Conservation (phyloP, 2,888 invertebrate genomes). For the Plutella xylostella region DNA sequence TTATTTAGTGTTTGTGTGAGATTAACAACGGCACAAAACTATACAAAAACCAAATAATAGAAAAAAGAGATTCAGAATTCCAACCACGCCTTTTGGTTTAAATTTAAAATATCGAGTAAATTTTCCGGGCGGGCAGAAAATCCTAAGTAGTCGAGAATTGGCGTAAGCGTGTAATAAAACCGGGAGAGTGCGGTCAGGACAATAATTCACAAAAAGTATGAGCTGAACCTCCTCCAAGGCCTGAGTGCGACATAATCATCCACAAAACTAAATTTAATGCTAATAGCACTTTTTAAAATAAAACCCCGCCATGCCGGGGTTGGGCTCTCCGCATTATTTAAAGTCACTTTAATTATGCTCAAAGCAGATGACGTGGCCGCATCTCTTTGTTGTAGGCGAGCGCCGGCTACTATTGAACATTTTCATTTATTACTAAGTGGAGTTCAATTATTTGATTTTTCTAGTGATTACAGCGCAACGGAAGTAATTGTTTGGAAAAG, state of each 20-base stretch:
- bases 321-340: slow-evolving; percentile 64
- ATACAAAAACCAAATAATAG: too few species aligned
- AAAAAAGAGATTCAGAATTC: too few species aligned
- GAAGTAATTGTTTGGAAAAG: too few species aligned
- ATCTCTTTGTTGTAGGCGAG: slow-evolving; percentile 60
- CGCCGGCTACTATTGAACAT: too few species aligned
- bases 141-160: slow-evolving; percentile 32
- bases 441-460: too few species aligned
- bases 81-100: background rate
- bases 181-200: slow-evolving; percentile 47
- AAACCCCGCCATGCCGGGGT: slow-evolving; percentile 51
- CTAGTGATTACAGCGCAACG: too few species aligned
- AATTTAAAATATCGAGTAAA: background rate
- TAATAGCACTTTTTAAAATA: slow-evolving; percentile 68
- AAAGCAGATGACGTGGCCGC: slow-evolving; percentile 66
- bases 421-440: too few species aligned
- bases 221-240: slow-evolving; percentile 51
- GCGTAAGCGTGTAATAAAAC: slow-evolving; percentile 55
- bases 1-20: too few species aligned
- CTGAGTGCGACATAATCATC: slow-evolving; percentile 65
- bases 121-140: background rate
- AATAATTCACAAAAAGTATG: slow-evolving; percentile 67
- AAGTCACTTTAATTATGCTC: slow-evolving; percentile 71
- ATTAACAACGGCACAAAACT: too few species aligned
- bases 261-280: slow-evolving; percentile 69